Conservation (phyloP, 1,140 invertebrate genomes). For the Saccostrea cuccullata region DNA sequence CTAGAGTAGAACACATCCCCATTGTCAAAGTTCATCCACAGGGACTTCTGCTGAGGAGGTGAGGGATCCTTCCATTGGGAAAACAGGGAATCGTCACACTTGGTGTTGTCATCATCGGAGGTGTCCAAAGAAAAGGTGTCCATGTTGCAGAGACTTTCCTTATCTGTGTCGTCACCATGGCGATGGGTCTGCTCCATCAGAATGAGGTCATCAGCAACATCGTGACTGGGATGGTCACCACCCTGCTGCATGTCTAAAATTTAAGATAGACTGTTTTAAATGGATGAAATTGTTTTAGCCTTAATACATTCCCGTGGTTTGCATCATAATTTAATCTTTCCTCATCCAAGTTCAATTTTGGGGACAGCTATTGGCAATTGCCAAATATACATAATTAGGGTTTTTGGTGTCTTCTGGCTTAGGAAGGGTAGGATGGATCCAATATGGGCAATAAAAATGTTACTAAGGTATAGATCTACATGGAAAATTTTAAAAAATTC, state of each 20-base stretch:
- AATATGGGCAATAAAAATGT: too few relatives aligned
- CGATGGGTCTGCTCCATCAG: not conserved
- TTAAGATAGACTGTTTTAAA: not conserved
- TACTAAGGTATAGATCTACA: too few relatives aligned
- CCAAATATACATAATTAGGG: too few relatives aligned
- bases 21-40: not conserved
- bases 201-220: not conserved
- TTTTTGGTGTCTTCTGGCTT: too few relatives aligned
- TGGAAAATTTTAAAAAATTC: too few relatives aligned
- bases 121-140: conserved; percentile 23
- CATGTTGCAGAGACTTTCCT: conserved; percentile 5
- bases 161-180: not conserved
- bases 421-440: too few relatives aligned
- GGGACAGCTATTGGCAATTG: too few relatives aligned
- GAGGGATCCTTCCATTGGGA: not conserved
- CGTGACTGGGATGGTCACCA: not conserved
- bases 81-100: not conserved
- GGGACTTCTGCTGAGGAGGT: not conserved
- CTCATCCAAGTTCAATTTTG: too few relatives aligned
- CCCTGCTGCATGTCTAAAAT: not conserved
- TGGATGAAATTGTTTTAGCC: too few relatives aligned
- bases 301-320: too few relatives aligned
- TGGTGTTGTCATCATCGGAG: not conserved
- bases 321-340: too few relatives aligned
- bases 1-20: conserved; percentile 35